A percentile compares a stretch with the other conserved stretches of the same genome.
Conservation (phyloP, 1,140 invertebrate genomes). For the Brachionus rotundiformis region DNA sequence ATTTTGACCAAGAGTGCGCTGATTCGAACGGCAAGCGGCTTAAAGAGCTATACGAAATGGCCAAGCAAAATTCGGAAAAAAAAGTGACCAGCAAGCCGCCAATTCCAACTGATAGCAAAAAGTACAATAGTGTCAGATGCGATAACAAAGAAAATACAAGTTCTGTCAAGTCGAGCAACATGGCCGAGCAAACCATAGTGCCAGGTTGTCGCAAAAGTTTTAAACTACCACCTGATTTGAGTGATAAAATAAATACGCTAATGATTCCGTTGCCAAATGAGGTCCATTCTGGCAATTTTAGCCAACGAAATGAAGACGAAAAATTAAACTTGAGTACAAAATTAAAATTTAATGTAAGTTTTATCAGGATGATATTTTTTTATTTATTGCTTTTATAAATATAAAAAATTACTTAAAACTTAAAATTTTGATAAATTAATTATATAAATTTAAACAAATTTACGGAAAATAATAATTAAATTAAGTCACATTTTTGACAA, state of each 20-base stretch:
- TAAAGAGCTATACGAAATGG: conserved; percentile 26
- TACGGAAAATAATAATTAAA: too few species aligned
- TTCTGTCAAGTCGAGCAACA: not conserved
- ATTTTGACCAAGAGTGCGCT: not conserved
- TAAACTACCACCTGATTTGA: conserved; percentile 7
- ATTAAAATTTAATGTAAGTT: conserved; percentile 1
- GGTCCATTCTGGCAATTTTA: not conserved
- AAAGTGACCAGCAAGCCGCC: not conserved
- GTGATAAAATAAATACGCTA: conserved; percentile 34
- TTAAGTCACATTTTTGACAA: too few species aligned
- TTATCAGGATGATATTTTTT: not conserved
- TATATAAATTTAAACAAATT: too few species aligned
- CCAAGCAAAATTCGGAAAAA: conserved; percentile 9
- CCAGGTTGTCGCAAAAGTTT: not conserved
- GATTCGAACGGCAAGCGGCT: not conserved
- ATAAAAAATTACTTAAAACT: too few species aligned
- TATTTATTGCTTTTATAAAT: too few species aligned
- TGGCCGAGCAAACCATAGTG: not conserved
- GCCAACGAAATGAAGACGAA: not conserved
- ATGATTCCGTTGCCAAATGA: not conserved
- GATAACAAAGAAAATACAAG: not conserved
- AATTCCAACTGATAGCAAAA: not conserved
- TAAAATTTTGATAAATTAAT: too few species aligned
- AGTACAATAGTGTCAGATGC: not conserved
- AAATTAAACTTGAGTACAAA: conserved; percentile 4